phyloP scores from a whole-genome alignment of 2,113 vertebrate genomes.

The Macaca fascicularis region DNA sequence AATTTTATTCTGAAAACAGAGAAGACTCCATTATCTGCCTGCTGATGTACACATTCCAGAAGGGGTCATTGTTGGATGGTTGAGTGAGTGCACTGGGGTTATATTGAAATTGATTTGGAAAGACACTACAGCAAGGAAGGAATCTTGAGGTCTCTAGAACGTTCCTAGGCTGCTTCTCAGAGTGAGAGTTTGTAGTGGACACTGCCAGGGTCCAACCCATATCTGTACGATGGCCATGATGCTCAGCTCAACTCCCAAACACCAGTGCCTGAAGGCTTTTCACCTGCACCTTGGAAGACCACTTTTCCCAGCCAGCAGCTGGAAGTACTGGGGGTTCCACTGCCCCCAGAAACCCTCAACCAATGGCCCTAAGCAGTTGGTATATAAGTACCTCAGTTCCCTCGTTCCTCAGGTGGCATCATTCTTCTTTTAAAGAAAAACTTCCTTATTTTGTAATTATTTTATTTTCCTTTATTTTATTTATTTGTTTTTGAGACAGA shows the following conservation, averaged over 20 bases:
- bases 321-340: fast-evolving
- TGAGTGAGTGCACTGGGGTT: neutral
- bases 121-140: neutral
- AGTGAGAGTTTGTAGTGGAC: fast-evolving
- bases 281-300: neutral
- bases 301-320: neutral
- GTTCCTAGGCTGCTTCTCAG: neutral
- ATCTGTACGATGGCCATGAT: fast-evolving
- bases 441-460: neutral
- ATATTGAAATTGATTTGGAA: neutral
- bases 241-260: neutral
- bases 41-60: neutral
- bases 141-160: neutral
- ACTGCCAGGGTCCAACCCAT: neutral
- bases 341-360: fast-evolving
- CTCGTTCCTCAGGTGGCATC: neutral
- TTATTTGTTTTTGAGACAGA: no score
- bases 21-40: neutral
- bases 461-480: no score
- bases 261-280: neutral
- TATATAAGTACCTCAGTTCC: neutral
- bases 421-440: neutral
- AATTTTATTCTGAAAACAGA: neutral
- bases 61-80: neutral
- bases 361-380: neutral